Evolutionary conservation across 2,888 invertebrate genomes (phyloP).

Genomic region (Deroplatys truncata): DNA sequence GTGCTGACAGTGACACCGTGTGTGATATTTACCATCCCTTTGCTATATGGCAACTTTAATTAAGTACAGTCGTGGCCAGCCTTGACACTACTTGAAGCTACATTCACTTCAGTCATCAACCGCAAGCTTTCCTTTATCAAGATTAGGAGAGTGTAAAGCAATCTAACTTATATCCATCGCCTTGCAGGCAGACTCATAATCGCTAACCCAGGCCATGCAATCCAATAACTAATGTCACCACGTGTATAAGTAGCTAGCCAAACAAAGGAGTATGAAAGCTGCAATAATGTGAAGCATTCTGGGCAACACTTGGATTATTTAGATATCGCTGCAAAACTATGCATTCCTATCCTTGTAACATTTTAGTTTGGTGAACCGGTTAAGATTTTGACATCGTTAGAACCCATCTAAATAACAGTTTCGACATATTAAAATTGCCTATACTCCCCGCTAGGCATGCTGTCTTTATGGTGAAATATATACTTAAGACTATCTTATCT

Average conservation of each 20-base stretch:
- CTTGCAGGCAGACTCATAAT: no score
- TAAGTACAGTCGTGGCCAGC: background rate
- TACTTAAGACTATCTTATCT: no score
- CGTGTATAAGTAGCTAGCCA: background rate
- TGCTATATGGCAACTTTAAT: background rate
- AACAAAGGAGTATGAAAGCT: background rate
- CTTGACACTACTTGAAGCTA: background rate
- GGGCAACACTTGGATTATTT: background rate
- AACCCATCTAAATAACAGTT: no score
- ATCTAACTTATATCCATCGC: background rate
- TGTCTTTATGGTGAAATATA: no score
- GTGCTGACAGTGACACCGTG: background rate
- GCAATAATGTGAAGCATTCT: background rate
- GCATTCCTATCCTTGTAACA: no score
- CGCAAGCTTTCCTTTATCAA: background rate
- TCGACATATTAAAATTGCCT: no score
- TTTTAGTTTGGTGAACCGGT: background rate
- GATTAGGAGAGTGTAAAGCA: background rate
- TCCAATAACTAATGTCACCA: background rate
- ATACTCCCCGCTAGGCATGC: no score
- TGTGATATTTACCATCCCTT: background rate
- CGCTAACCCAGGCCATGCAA: background rate
- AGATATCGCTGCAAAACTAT: background rate
- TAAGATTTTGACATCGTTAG: no score
- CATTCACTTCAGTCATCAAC: background rate